Conservation (phyloP, 2,888 invertebrate species). For the Spodoptera littoralis region DNA sequence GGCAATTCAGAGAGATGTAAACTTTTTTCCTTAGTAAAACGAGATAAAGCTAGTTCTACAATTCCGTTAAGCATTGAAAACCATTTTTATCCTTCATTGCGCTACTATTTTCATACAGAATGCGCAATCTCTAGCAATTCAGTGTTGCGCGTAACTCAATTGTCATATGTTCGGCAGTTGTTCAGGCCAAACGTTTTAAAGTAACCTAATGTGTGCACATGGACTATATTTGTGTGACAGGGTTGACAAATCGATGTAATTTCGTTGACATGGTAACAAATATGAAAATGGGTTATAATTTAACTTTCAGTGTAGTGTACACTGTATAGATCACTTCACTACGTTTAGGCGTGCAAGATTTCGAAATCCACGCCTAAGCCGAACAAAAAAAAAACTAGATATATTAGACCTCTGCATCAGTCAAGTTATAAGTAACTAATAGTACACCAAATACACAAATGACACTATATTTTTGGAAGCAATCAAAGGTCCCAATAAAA, state of each 20-base stretch:
- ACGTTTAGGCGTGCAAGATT: background rate
- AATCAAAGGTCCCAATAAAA: too few species aligned
- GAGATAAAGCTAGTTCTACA: background rate
- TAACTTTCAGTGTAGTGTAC: too few species aligned
- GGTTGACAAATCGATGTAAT: conserved; percentile 27
- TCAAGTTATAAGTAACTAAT: too few species aligned
- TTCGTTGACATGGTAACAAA: background rate
- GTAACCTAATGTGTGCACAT: conserved; percentile 40
- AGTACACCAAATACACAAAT: too few species aligned
- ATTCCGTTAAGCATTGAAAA: background rate
- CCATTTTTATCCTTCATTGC: conserved; percentile 4
- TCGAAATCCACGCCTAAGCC: too few species aligned
- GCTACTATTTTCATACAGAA: conserved; percentile 22
- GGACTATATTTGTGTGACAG: conserved; percentile 17
- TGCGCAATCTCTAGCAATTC: conserved; percentile 38
- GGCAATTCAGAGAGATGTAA: too few species aligned
- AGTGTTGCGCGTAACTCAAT: conserved; percentile 34
- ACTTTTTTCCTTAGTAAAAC: too few species aligned
- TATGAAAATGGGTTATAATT: background rate
- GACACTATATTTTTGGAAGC: too few species aligned
- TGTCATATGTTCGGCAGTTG: conserved; percentile 33
- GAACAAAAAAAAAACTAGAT: too few species aligned
- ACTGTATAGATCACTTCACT: background rate
- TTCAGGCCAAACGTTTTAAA: conserved; percentile 35
- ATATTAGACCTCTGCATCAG: too few species aligned